Evolutionary conservation across 2,888 invertebrate species (phyloP).

Genomic region (Nephrotoma flavescens): DNA sequence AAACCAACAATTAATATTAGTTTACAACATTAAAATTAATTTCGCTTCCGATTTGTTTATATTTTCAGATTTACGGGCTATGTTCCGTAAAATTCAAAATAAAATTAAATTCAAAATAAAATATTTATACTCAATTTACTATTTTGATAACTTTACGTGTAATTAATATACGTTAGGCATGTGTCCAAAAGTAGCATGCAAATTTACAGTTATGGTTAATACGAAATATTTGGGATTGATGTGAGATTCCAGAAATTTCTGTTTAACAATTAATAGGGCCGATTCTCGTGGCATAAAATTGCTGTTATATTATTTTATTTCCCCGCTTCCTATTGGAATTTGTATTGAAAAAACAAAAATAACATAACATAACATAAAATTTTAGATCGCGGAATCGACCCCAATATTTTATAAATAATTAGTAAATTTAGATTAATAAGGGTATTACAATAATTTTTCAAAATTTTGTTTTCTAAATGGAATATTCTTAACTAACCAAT

Average conservation of each 20-base stretch:
- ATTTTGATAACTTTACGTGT: not conserved
- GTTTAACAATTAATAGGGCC: not conserved
- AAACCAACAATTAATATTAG: not conserved
- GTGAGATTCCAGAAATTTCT: not conserved
- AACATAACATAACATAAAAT: too few relatives aligned
- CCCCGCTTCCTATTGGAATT: too few relatives aligned
- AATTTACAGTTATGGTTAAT: not conserved
- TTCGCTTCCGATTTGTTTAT: not conserved
- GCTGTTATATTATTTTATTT: too few relatives aligned
- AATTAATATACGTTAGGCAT: not conserved
- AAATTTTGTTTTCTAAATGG: not conserved
- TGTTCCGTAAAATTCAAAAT: not conserved
- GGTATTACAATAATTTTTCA: not conserved
- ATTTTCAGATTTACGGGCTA: not conserved
- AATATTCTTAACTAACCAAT: not conserved
- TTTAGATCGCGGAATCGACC: too few relatives aligned
- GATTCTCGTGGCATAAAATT: too few relatives aligned
- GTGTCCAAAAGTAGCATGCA: not conserved
- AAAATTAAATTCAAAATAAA: not conserved
- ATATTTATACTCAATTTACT: not conserved
- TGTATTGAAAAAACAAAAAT: too few relatives aligned
- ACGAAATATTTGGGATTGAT: not conserved
- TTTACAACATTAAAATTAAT: not conserved
- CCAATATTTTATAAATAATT: not conserved
- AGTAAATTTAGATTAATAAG: not conserved